Evolutionary conservation across 2,888 invertebrate genomes (phyloP).

Genomic region (Stratiomys singularior): DNA sequence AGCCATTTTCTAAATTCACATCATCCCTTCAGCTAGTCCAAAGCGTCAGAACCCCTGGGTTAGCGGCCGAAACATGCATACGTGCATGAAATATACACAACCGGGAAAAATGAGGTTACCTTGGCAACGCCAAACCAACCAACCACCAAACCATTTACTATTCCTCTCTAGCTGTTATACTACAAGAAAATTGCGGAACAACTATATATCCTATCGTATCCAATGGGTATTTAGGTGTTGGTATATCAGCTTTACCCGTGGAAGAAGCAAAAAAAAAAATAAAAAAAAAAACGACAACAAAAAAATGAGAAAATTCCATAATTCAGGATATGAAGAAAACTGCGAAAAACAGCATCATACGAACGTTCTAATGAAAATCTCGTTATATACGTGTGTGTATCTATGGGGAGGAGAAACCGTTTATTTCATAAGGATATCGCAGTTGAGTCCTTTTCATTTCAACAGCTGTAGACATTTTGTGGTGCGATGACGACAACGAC

Average conservation of each 20-base stretch:
- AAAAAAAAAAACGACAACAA: neutral
- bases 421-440: slow-evolving; percentile 28
- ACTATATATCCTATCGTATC: neutral
- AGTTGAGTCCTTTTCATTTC: slow-evolving; percentile 25
- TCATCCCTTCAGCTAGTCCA: neutral
- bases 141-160: neutral
- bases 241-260: neutral
- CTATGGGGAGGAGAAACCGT: neutral
- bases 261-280: too few relatives aligned
- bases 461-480: slow-evolving; percentile 22
- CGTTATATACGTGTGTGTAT: neutral
- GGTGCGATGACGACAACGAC: slow-evolving; percentile 16
- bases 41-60: too few relatives aligned
- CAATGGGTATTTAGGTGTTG: neutral
- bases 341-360: slow-evolving; percentile 19
- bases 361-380: neutral
- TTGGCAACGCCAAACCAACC: slow-evolving; percentile 23
- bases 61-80: too few relatives aligned
- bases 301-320: slow-evolving; percentile 3
- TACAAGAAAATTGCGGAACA: neutral
- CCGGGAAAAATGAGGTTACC: slow-evolving; percentile 13
- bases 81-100: neutral
- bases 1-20: neutral
- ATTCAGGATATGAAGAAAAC: slow-evolving; percentile 12
- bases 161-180: too few relatives aligned